phyloP scores from a whole-genome alignment of 2,797 vertebrate species.

The Gymnocypris eckloni region DNA sequence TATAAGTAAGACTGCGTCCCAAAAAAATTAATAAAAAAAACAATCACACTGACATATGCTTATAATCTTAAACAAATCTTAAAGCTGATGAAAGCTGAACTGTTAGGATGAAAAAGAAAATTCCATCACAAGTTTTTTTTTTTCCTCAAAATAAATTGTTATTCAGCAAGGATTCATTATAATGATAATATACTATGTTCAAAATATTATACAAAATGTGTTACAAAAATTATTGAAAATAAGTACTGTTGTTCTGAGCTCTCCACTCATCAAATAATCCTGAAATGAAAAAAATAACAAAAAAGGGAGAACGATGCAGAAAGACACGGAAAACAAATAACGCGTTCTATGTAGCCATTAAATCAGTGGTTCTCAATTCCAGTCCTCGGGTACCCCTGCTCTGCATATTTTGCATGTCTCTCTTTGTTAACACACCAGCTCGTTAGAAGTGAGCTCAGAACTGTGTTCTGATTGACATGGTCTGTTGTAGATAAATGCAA shows the following conservation, averaged over 20 bases:
- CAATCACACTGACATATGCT: neutral
- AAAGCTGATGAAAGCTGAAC: neutral
- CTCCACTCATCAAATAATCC: neutral
- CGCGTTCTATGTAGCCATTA: too few species aligned
- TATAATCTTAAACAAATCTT: neutral
- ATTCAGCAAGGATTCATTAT: neutral
- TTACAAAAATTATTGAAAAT: neutral
- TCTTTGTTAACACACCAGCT: too few species aligned
- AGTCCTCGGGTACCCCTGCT: too few species aligned
- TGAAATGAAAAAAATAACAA: neutral
- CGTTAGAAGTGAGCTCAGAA: too few species aligned
- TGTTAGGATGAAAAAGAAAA: constrained; percentile 3
- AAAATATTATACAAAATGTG: too few species aligned
- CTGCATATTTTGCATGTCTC: too few species aligned
- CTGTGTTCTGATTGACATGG: too few species aligned
- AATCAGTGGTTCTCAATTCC: too few species aligned
- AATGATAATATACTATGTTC: neutral
- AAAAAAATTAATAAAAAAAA: neutral
- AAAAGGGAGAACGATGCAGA: too few species aligned
- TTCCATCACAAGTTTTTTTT: neutral
- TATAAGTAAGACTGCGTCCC: neutral
- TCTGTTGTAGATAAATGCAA: too few species aligned
- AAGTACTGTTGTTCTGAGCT: neutral
- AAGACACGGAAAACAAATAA: too few species aligned
- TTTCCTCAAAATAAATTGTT: neutral